Conservation (phyloP, 2,113 vertebrate genomes). For the Acrocephalus arundinaceus region DNA sequence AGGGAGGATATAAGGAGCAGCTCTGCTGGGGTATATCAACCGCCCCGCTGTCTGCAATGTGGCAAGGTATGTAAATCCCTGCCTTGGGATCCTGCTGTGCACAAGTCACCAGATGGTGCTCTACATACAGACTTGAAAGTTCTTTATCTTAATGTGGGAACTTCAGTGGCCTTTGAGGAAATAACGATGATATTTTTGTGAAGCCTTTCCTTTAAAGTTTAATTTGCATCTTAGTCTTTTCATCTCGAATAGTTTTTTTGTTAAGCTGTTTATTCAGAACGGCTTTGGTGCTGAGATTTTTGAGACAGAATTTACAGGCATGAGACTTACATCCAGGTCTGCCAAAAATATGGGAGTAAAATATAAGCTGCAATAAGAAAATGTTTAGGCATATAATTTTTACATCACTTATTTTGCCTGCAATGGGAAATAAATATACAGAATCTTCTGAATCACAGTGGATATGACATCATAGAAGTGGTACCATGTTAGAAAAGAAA, state of each 20-base stretch:
- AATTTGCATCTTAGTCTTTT: not conserved
- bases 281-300: not conserved
- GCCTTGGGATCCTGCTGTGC: slow-evolving; percentile 11
- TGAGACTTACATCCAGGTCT: not conserved
- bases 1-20: not conserved
- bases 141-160: not conserved
- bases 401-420: not conserved
- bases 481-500: not conserved
- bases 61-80: not conserved
- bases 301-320: not conserved
- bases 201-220: not conserved
- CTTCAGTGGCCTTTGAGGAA: not conserved
- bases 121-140: slow-evolving; percentile 1
- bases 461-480: not conserved
- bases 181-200: not conserved
- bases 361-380: not conserved
- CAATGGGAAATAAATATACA: not conserved
- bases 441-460: not conserved
- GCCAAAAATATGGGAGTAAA: not conserved
- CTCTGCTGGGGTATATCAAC: not conserved
- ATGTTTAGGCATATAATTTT: not conserved
- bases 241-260: not conserved
- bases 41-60: not conserved
- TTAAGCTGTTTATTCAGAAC: not conserved
- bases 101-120: slow-evolving; percentile 52